Conservation (phyloP, 2,888 invertebrate species). For the Xanthia togata region DNA sequence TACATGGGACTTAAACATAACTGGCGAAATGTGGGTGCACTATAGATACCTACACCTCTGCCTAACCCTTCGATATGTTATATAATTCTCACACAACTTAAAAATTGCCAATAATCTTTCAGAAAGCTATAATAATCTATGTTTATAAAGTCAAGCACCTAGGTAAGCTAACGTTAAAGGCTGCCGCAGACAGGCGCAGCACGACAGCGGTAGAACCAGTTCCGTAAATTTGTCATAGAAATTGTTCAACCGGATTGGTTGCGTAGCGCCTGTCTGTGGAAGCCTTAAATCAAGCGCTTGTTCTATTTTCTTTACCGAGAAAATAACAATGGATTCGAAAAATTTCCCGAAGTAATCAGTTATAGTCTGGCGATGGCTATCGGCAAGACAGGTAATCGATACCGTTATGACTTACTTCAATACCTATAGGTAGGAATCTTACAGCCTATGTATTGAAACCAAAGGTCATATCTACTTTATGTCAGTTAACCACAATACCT, state of each 20-base stretch:
- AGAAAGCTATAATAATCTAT: background rate
- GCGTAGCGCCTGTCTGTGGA: no score
- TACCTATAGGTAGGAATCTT: background rate
- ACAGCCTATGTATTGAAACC: background rate
- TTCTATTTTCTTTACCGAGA: constrained; percentile 12
- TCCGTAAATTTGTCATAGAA: no score
- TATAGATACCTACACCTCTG: no score
- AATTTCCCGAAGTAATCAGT: constrained; percentile 44
- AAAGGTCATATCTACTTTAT: background rate
- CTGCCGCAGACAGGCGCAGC: no score
- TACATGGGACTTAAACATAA: no score
- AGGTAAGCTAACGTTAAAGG: background rate
- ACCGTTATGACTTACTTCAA: constrained; percentile 33
- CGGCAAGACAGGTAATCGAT: constrained; percentile 51
- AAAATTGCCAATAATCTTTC: background rate
- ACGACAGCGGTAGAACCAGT: no score
- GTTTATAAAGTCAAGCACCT: background rate
- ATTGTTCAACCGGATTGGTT: no score
- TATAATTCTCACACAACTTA: background rate
- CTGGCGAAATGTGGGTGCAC: no score
- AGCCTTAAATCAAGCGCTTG: background rate
- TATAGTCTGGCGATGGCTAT: constrained; percentile 21
- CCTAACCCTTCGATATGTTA: no score
- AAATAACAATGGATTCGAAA: constrained; percentile 26
- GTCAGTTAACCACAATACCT: no score